Evolutionary conservation across 1,140 invertebrate genomes (phyloP).

Genomic region (Caenorhabditis remanei): DNA sequence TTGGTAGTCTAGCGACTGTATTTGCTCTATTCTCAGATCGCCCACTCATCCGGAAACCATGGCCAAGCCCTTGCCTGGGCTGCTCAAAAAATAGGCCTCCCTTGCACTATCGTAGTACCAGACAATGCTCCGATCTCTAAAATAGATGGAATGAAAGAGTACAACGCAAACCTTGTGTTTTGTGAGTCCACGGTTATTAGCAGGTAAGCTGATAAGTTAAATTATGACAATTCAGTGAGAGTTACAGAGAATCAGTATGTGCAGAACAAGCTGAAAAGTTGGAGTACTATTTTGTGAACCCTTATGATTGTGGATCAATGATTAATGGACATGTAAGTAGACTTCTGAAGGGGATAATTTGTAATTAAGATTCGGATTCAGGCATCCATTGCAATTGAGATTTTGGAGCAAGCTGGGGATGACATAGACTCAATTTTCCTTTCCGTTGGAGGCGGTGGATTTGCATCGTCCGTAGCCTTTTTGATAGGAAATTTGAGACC

Average conservation of each 20-base stretch:
- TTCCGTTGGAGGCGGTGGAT: slow-evolving; percentile 80
- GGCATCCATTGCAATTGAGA: slow-evolving; percentile 21
- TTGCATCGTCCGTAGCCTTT: slow-evolving; percentile 79
- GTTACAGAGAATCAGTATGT: slow-evolving; percentile 57
- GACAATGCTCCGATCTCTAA: slow-evolving; percentile 77
- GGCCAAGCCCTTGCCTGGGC: slow-evolving; percentile 79
- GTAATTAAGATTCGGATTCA: background rate
- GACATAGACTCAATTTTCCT: slow-evolving; percentile 80
- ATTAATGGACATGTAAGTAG: slow-evolving; percentile 79
- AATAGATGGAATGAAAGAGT: slow-evolving; percentile 77
- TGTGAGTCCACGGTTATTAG: slow-evolving; percentile 69
- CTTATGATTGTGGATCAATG: slow-evolving; percentile 78
- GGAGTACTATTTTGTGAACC: slow-evolving; percentile 66
- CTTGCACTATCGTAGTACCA: slow-evolving; percentile 78
- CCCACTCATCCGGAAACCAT: slow-evolving; percentile 79
- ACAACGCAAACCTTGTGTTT: slow-evolving; percentile 76
- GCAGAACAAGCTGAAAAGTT: slow-evolving; percentile 65
- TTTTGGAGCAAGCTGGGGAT: slow-evolving; percentile 77
- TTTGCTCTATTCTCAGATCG: too few relatives aligned
- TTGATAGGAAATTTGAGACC: slow-evolving; percentile 77
- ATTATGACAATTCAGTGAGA: too few relatives aligned
- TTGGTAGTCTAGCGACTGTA: too few relatives aligned
- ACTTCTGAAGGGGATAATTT: background rate
- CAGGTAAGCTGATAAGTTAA: too few relatives aligned
- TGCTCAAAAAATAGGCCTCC: slow-evolving; percentile 72